Base-by-base conservation (phyloP, 2,888 invertebrate species). In the Nemotelus nigrinus region DNA sequence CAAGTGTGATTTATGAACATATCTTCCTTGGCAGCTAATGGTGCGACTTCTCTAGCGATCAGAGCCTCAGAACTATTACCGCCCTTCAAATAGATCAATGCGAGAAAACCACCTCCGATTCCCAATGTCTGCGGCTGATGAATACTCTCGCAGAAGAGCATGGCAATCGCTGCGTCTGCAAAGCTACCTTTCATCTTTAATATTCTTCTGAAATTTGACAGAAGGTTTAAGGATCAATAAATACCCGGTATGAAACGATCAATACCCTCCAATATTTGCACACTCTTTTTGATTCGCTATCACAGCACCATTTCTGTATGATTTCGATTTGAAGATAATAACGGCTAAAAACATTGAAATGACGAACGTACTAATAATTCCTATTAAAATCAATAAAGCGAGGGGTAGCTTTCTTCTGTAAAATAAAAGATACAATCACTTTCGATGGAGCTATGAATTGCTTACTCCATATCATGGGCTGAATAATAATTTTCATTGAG, bases 101-200 rank as follows among this genome's bases (percentile, higher is more conserved):
- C 91, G 44, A 95, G 87, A 86, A 95, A 95, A 45, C 96, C 96
- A 55, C 96, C 96, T 7, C 96, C 95, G 3, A 95, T 86, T 0
- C 96, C 95, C 91, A 92, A 93, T 82, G 93, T 91, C 87, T 95
- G 94, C 10, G 93, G 90, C 84, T 94, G 93, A 1, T 92, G 90
- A 5, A 94, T 89, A 0, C 96, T 95, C 84, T 94, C 93, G 85
- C 95, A 96, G 83, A 96, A 90, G 72, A 94, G 85, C 0, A 93
- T 89, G 0, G 95, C 94, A 82, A 96, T 92, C 0, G 94, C 92
- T 0, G 94, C 93, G 84, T 96, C 96, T 5, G 93, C 93, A 0
- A 93, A 95, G 0, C 91, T 89, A 2, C 94, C 94, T 82, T 90
- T 90, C 82, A 88, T 89, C 81, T 89, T 85, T 78, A 96, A 87